Evolutionary conservation across 2,888 invertebrate genomes (phyloP).

Genomic region (Eupithecia inturbata): DNA sequence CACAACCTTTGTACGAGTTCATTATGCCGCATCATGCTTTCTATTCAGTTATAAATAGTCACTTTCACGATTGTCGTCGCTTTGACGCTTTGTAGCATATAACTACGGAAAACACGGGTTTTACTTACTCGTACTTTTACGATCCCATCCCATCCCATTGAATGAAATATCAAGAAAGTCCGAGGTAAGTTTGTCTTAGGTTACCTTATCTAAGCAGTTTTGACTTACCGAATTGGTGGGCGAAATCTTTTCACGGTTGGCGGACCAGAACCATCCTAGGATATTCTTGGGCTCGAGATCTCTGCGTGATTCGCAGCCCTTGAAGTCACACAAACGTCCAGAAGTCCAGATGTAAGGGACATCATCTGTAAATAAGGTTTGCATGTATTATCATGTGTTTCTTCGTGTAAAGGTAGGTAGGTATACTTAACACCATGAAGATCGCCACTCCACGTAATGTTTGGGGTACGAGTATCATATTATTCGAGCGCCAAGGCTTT

Average conservation of each 20-base stretch:
- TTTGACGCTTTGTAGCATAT: slow-evolving; percentile 36
- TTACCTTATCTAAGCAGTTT: background rate
- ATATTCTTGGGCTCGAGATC: slow-evolving; percentile 94
- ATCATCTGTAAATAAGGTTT: slow-evolving; percentile 85
- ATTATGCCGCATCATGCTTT: slow-evolving; percentile 30
- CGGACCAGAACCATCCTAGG: slow-evolving; percentile 97
- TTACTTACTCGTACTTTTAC: background rate
- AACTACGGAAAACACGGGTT: slow-evolving; percentile 5
- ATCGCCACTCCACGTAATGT: too few relatives aligned
- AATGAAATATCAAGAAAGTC: background rate
- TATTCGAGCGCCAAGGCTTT: background rate
- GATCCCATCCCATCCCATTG: background rate
- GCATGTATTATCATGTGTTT: background rate
- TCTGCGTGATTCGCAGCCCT: slow-evolving; percentile 93
- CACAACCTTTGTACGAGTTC: slow-evolving; percentile 26
- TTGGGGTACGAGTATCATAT: too few relatives aligned
- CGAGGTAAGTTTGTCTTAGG: background rate
- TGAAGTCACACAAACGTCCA: slow-evolving; percentile 96
- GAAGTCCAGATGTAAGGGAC: slow-evolving; percentile 97
- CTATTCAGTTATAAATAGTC: slow-evolving; percentile 35
- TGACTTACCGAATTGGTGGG: slow-evolving; percentile 88
- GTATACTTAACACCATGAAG: background rate
- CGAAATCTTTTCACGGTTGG: slow-evolving; percentile 93
- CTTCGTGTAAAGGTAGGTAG: too few relatives aligned
- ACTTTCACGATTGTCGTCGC: slow-evolving; percentile 38